Percentiles rank a stretch among this genome's conserved stretches.
phyloP scores from a whole-genome alignment of 1,140 invertebrate species.

The Eurosta solidaginis region DNA sequence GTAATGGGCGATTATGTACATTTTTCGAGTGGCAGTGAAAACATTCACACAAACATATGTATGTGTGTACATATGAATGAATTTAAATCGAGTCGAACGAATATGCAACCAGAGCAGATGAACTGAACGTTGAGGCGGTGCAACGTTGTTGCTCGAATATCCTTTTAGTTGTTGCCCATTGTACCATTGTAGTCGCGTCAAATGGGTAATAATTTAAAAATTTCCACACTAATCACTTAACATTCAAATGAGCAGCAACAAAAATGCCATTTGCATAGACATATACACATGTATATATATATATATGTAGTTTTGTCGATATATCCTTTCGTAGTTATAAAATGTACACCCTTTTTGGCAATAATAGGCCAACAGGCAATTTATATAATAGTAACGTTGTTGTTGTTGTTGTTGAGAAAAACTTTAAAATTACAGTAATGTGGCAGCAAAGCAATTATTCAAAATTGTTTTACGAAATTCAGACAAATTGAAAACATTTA shows the following conservation, averaged over 20 bases:
- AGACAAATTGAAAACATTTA: constrained; percentile 40
- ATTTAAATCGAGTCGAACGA: background rate
- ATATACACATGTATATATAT: background rate
- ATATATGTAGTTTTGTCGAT: no score
- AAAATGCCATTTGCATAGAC: background rate
- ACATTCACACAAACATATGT: no score
- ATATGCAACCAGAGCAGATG: background rate
- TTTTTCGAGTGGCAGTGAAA: constrained; percentile 4
- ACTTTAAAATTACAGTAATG: constrained; percentile 56
- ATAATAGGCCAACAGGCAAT: background rate
- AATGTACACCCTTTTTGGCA: background rate
- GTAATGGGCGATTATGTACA: background rate
- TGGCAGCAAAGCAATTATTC: constrained; percentile 49
- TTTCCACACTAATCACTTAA: constrained; percentile 22
- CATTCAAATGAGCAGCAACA: constrained; percentile 34
- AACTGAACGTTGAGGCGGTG: background rate
- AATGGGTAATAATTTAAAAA: constrained; percentile 32
- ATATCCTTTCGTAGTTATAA: no score
- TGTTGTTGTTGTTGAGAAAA: background rate
- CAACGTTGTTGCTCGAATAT: background rate
- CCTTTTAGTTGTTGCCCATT: background rate
- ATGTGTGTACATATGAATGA: no score
- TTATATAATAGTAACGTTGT: background rate
- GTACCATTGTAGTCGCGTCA: background rate
- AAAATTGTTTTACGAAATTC: constrained; percentile 41